These are phyloP conservation scores for Gastrophysa polygoni DNA, from an alignment of 2,888 invertebrate species.

Conservation along the genomic window DNA sequence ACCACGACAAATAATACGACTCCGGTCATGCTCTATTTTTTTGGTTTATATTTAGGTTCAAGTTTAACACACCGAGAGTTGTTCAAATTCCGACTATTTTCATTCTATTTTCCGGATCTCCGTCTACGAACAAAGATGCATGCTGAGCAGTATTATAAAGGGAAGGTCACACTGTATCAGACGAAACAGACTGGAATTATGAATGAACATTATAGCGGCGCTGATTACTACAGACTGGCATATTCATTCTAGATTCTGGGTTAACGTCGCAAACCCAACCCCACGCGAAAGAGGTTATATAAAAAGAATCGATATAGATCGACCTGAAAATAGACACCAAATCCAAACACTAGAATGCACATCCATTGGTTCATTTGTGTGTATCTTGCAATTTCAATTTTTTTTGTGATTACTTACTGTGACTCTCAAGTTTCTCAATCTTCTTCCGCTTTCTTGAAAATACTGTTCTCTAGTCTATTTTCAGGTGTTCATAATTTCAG, in stretches of 20 bases:
- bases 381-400: too few species aligned
- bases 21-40: conserved; percentile 19
- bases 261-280: background rate
- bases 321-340: conserved; percentile 18
- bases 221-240: too few species aligned
- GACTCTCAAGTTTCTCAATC: too few species aligned
- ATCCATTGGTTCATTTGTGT: too few species aligned
- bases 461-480: too few species aligned
- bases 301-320: conserved; percentile 19
- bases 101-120: background rate
- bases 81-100: conserved; percentile 8
- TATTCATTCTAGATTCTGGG: too few species aligned
- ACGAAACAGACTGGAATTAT: background rate
- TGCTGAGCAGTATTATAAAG: background rate
- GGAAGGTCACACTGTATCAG: background rate
- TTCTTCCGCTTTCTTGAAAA: too few species aligned
- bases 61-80: conserved; percentile 13
- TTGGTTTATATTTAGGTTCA: conserved; percentile 17
- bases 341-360: too few species aligned
- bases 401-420: too few species aligned
- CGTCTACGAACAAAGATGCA: background rate
- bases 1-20: background rate
- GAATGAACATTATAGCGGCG: too few species aligned
- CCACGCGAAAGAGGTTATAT: background rate
- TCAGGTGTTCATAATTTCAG: too few species aligned